phyloP scores from a whole-genome alignment of 2,113 vertebrate species.

The Hemichromis elongatus region DNA sequence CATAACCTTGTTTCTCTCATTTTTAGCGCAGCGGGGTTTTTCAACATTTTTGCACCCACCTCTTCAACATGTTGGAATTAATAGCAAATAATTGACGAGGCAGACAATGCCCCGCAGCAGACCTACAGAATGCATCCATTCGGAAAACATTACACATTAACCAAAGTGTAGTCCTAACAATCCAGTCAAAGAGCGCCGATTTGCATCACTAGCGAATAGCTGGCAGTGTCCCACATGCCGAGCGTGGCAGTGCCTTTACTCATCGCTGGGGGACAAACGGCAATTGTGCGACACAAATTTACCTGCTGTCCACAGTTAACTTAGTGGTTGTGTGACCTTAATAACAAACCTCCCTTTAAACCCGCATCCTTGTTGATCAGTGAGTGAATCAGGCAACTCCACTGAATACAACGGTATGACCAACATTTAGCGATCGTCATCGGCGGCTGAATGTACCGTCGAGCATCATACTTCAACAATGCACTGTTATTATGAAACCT shows the following conservation, averaged over 20 bases:
- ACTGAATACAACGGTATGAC: neutral
- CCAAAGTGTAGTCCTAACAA: conserved; percentile 23
- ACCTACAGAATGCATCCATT: neutral
- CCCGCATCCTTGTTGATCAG: neutral
- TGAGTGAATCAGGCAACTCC: neutral
- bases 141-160: conserved; percentile 61
- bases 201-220: conserved; percentile 11
- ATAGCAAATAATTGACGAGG: conserved; percentile 59
- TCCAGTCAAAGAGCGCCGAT: conserved; percentile 16
- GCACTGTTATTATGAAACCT: neutral
- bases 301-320: neutral
- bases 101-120: conserved; percentile 1
- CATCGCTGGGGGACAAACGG: neutral
- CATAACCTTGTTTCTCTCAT: neutral
- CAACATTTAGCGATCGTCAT: neutral
- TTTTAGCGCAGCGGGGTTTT: neutral
- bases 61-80: conserved; percentile 1
- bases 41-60: neutral
- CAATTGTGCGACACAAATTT: conserved; percentile 4
- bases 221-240: neutral
- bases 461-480: neutral
- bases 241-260: neutral
- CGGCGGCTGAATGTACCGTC: neutral
- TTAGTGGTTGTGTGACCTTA: neutral
- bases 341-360: neutral